A percentile compares a stretch with the other conserved stretches of the same genome.
Evolutionary conservation across 2,797 vertebrate genomes (phyloP).

Genomic region (Pangasius djambal): DNA sequence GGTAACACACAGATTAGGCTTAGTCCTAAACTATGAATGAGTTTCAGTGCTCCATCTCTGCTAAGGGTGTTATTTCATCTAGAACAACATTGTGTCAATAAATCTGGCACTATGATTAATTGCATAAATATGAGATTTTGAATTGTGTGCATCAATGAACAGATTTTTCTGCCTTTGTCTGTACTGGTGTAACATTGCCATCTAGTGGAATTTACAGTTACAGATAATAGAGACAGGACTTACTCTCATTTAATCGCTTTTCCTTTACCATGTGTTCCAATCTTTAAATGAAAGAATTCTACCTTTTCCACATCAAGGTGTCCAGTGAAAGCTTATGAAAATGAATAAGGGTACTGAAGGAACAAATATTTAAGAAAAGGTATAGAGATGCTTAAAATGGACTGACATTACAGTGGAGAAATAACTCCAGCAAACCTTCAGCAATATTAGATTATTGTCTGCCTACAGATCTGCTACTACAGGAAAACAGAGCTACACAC

Average conservation of each 20-base stretch:
- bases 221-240: neutral
- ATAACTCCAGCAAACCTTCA: neutral
- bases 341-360: neutral
- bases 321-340: neutral
- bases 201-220: constrained; percentile 1
- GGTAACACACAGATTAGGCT: neutral
- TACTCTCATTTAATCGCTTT: neutral
- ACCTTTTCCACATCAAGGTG: neutral
- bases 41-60: neutral
- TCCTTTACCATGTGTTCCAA: neutral
- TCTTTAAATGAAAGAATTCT: neutral
- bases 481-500: neutral
- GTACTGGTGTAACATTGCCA: constrained; percentile 6
- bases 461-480: neutral
- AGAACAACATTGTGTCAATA: neutral
- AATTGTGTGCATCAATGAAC: neutral
- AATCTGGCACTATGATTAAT: neutral
- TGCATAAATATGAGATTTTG: neutral
- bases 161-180: neutral
- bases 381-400: neutral
- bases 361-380: neutral
- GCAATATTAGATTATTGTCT: neutral
- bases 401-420: neutral
- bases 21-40: neutral
- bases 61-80: neutral